Percentiles rank a stretch among this genome's conserved stretches.
Evolutionary conservation across 1,140 invertebrate species (phyloP).

Genomic region (Dendroctonus valens): DNA sequence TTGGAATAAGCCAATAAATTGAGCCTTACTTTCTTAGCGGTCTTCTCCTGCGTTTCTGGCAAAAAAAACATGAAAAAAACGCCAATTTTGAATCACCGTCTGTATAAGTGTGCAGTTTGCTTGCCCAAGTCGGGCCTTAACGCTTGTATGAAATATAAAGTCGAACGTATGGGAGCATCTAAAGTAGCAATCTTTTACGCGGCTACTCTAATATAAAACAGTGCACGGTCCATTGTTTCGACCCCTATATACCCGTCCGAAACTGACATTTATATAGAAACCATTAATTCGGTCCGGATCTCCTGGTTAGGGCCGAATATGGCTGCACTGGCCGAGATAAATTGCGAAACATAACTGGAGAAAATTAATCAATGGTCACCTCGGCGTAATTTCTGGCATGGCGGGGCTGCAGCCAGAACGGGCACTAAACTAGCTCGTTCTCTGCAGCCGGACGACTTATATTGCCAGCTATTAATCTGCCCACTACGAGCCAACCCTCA

Average conservation of each 20-base stretch:
- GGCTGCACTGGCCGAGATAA: constrained; percentile 31
- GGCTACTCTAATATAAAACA: constrained; percentile 27
- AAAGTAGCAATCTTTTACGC: constrained; percentile 24
- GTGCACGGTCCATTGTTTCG: constrained; percentile 31
- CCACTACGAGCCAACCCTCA: constrained; percentile 22
- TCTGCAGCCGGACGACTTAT: constrained; percentile 29
- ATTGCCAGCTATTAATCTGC: constrained; percentile 33
- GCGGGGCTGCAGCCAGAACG: constrained; percentile 21
- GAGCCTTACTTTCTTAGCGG: too few species aligned
- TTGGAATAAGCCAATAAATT: too few species aligned
- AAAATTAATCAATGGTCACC: constrained; percentile 38
- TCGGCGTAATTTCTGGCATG: constrained; percentile 36
- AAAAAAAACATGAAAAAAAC: too few species aligned
- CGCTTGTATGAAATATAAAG: too few species aligned
- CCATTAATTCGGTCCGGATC: constrained; percentile 32
- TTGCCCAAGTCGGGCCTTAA: too few species aligned
- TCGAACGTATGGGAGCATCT: too few species aligned
- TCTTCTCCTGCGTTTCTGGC: too few species aligned
- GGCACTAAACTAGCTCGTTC: constrained; percentile 29
- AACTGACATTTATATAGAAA: constrained; percentile 38
- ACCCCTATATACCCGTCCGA: constrained; percentile 27
- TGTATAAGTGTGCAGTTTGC: too few species aligned
- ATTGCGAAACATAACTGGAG: constrained; percentile 37
- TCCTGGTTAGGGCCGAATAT: constrained; percentile 33
- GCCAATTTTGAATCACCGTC: too few species aligned